phyloP scores from a whole-genome alignment of 2,113 vertebrate genomes.

The Halcyon senegalensis region DNA sequence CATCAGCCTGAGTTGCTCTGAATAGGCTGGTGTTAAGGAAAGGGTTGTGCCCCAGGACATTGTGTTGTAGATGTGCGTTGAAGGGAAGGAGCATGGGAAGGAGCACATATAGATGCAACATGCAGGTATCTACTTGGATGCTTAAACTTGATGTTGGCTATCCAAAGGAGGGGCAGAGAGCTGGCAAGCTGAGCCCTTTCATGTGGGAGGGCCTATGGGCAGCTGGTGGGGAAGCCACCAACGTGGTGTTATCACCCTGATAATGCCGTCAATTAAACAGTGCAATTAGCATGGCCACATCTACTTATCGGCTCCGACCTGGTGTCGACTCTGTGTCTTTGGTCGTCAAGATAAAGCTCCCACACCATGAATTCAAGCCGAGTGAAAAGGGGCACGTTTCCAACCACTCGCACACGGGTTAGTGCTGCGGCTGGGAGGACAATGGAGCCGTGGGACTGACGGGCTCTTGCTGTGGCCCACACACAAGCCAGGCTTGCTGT shows the following conservation, averaged over 20 bases:
- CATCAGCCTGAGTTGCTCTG: not conserved
- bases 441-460: not conserved
- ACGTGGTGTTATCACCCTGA: accelerated
- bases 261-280: not conserved
- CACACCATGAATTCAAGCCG: not conserved
- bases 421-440: not conserved
- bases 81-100: not conserved
- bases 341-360: not conserved
- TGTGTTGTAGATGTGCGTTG: not conserved
- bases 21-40: not conserved
- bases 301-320: not conserved
- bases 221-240: not conserved
- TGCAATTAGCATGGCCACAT: not conserved
- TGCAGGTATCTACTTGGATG: not conserved
- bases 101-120: accelerated
- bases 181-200: not conserved
- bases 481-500: not conserved
- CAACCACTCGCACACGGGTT: accelerated
- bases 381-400: not conserved
- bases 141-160: not conserved
- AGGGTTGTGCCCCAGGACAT: accelerated
- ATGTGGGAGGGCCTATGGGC: not conserved
- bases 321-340: not conserved
- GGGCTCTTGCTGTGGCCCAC: accelerated
- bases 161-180: not conserved